Evolutionary conservation across 2,888 invertebrate genomes (phyloP).

Genomic region (Drosophila stalkeri): DNA sequence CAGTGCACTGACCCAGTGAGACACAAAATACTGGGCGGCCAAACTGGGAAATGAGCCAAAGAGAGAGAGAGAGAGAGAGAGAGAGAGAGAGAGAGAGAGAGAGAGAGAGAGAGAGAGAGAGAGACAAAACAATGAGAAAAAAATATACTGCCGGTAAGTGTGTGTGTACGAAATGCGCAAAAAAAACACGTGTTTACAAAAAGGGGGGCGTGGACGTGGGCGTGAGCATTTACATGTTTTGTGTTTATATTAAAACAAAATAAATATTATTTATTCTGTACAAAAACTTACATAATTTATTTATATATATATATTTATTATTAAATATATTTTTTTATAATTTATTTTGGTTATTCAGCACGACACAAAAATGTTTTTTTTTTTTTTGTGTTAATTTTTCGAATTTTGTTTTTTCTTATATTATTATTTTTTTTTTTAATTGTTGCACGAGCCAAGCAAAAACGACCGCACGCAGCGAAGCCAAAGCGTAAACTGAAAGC

Average conservation of each 20-base stretch:
- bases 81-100: conserved; percentile 4
- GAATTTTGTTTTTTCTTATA: conserved; percentile 1
- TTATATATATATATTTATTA: not conserved
- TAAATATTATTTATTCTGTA: not conserved
- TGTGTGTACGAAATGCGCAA: conserved; percentile 11
- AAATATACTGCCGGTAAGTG: conserved; percentile 36
- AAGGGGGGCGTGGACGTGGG: conserved; percentile 1
- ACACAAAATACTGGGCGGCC: conserved; percentile 21
- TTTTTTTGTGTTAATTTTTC: not conserved
- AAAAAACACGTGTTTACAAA: conserved; percentile 48
- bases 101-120: conserved; percentile 1
- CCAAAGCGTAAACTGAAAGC: conserved; percentile 71
- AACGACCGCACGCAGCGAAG: conserved; percentile 75
- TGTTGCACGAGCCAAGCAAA: conserved; percentile 46
- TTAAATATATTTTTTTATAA: not conserved
- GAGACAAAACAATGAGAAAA: conserved; percentile 1
- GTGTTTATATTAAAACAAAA: not conserved
- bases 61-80: not conserved
- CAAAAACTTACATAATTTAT: conserved; percentile 62
- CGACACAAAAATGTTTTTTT: conserved; percentile 24
- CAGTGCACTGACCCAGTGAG: conserved; percentile 72
- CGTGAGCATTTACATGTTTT: conserved; percentile 4
- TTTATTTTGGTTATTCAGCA: conserved; percentile 31
- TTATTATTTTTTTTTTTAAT: conserved; percentile 6
- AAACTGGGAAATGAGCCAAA: conserved; percentile 11